Percentiles rank a stretch among this genome's conserved stretches.
phyloP scores from a whole-genome alignment of 2,888 invertebrate genomes.

The Spisula solida region DNA sequence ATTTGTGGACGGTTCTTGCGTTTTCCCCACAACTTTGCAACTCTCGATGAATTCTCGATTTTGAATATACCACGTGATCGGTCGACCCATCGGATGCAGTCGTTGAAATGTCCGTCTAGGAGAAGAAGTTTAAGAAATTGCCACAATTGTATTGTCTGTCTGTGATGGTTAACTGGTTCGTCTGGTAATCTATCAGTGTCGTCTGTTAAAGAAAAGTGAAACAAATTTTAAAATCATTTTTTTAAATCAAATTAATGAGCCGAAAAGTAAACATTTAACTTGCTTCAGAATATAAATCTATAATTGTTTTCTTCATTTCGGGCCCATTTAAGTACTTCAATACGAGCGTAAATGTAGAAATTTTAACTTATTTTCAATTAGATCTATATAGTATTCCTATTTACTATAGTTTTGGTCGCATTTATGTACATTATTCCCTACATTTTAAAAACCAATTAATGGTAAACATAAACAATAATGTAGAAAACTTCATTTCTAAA shows the following conservation, averaged over 20 bases:
- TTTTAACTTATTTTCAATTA: background rate
- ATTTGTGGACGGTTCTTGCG: constrained; percentile 99
- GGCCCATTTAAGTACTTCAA: too few species aligned
- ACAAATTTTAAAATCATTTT: background rate
- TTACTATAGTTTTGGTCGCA: too few species aligned
- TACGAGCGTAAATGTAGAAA: too few species aligned
- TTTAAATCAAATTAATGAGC: background rate
- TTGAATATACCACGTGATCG: constrained; percentile 96
- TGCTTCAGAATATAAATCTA: too few species aligned
- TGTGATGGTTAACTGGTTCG: constrained; percentile 72
- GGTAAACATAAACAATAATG: background rate
- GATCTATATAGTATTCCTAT: too few species aligned
- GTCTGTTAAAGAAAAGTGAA: background rate
- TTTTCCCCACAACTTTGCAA: constrained; percentile 99
- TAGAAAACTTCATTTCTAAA: too few species aligned
- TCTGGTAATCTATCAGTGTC: constrained; percentile 57
- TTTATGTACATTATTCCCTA: too few species aligned
- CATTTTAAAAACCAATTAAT: too few species aligned
- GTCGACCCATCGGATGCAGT: constrained; percentile 99
- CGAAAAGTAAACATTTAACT: background rate
- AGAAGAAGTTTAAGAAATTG: constrained; percentile 99
- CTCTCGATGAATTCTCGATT: constrained; percentile 99
- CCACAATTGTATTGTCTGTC: constrained; percentile 95
- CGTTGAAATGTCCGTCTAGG: constrained; percentile 94
- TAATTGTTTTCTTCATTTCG: too few species aligned